Percentiles rank a stretch among this genome's conserved stretches.
Evolutionary conservation across 2,113 vertebrate species (phyloP).

Genomic region (Myotis brandtii): DNA sequence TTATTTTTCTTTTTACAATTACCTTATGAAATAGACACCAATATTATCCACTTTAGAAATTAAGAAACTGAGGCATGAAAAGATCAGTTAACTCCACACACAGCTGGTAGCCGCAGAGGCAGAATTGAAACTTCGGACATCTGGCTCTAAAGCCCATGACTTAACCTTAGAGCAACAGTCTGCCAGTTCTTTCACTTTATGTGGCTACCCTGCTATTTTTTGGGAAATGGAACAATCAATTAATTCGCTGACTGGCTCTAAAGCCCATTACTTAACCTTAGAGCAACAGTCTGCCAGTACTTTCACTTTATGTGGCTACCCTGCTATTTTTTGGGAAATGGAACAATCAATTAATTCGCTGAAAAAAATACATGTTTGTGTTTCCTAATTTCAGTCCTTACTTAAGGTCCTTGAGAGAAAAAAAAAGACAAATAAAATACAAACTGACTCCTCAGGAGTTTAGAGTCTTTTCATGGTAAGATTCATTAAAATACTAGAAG

Average conservation of each 20-base stretch:
- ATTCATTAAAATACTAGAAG: too few relatives aligned
- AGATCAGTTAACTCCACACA: background rate
- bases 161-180: background rate
- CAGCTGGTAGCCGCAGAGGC: too few relatives aligned
- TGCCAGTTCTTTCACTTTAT: background rate
- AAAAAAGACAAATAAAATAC: too few relatives aligned
- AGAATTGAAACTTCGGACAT: background rate
- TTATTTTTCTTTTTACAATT: background rate
- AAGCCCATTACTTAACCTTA: background rate
- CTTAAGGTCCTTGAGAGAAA: background rate
- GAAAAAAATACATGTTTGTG: background rate
- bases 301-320: background rate
- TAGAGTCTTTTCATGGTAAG: too few relatives aligned
- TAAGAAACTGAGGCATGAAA: background rate
- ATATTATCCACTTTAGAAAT: background rate
- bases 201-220: rapidly evolving
- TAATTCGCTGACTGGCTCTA: background rate
- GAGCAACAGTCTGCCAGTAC: background rate
- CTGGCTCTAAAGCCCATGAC: background rate
- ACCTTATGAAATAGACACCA: background rate
- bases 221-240: background rate
- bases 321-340: background rate
- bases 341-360: background rate
- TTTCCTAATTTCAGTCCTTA: background rate
- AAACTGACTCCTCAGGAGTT: too few relatives aligned